A percentile compares a stretch with the other conserved stretches of the same genome.
Conservation (phyloP, 2,113 vertebrate species). For the Lophura nycthemera region DNA sequence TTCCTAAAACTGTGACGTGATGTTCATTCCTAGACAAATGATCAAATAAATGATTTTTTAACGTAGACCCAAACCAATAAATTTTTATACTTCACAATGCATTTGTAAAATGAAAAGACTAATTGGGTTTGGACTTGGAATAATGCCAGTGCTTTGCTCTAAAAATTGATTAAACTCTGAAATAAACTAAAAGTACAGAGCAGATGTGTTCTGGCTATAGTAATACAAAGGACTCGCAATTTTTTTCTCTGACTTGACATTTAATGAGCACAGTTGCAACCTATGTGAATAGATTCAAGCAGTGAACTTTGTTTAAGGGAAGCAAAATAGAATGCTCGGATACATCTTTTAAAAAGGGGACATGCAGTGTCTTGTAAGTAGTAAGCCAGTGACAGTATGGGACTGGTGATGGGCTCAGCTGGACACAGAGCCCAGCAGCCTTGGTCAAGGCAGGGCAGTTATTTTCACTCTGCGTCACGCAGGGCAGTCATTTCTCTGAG, state of each 20-base stretch:
- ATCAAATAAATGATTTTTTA: conserved; percentile 32
- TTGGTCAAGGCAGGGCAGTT: neutral
- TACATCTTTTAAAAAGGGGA: neutral
- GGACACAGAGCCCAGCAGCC: rapidly evolving
- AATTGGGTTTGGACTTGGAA: conserved; percentile 48
- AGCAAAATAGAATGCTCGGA: conserved; percentile 1
- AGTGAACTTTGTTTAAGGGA: neutral
- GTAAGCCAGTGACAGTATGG: rapidly evolving
- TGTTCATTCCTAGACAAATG: neutral
- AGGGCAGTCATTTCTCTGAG: neutral
- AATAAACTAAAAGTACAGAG: conserved; percentile 3
- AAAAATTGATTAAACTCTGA: conserved; percentile 17
- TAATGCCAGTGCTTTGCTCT: conserved; percentile 13
- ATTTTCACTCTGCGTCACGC: rapidly evolving
- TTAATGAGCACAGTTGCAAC: neutral
- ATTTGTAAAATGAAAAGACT: neutral
- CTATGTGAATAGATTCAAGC: neutral
- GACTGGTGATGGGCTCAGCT: neutral
- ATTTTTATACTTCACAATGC: neutral
- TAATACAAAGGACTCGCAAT: neutral
- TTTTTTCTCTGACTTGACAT: neutral
- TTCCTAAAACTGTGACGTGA: conserved; percentile 18
- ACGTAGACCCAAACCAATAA: neutral
- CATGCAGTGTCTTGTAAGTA: neutral
- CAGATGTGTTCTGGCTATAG: neutral